Evolutionary conservation across 2,113 vertebrate species (phyloP).

Genomic region (Megaceryle maxima): DNA sequence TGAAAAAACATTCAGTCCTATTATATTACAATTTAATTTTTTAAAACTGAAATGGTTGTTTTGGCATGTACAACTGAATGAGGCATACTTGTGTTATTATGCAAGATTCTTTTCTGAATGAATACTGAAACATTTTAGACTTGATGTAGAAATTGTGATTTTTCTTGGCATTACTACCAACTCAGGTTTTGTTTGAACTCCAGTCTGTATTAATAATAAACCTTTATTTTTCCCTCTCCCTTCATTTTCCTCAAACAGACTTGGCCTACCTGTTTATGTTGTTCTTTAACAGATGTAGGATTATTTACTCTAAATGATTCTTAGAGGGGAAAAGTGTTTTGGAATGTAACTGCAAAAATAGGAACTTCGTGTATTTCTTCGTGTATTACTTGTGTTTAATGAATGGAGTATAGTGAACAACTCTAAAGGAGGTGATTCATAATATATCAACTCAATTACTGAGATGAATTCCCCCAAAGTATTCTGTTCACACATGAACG

Average conservation of each 20-base stretch:
- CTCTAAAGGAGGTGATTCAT: neutral
- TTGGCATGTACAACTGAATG: neutral
- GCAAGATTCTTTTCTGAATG: neutral
- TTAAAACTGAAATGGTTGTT: neutral
- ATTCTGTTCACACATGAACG: neutral
- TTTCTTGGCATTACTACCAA: neutral
- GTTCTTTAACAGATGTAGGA: neutral
- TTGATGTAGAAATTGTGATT: neutral
- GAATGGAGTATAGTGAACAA: neutral
- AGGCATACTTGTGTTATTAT: neutral
- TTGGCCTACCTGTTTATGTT: neutral
- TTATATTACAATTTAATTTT: neutral
- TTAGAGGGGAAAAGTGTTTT: neutral
- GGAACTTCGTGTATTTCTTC: neutral
- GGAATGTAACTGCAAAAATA: neutral
- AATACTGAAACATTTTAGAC: neutral
- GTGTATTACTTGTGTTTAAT: neutral
- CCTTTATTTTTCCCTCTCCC: neutral
- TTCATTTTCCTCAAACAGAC: neutral
- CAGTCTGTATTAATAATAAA: neutral
- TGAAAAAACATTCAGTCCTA: neutral
- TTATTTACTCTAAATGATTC: neutral
- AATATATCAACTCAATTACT: neutral
- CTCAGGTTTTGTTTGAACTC: neutral
- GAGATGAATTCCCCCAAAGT: neutral